Evolutionary conservation across 2,888 invertebrate genomes (phyloP).

Genomic region (Candidula unifasciata): DNA sequence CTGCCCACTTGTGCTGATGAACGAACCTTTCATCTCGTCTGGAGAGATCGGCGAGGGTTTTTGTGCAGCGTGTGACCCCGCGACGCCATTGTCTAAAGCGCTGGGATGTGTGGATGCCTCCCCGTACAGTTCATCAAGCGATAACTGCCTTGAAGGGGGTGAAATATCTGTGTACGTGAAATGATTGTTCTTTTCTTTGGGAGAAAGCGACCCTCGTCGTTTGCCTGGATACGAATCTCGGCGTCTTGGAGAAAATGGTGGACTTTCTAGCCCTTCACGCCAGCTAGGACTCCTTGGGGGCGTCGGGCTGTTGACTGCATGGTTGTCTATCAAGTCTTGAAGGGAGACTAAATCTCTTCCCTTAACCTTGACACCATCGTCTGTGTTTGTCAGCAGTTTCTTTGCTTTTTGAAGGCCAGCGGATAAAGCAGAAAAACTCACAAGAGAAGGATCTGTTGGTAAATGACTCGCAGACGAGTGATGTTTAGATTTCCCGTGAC

Average conservation of each 20-base stretch:
- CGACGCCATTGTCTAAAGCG: conserved; percentile 35
- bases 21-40: conserved; percentile 63
- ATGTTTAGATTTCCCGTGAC: background rate
- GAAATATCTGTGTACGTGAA: conserved; percentile 70
- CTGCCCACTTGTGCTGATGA: conserved; percentile 62
- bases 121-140: conserved; percentile 62
- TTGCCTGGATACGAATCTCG: conserved; percentile 73
- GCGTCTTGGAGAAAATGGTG: conserved; percentile 72
- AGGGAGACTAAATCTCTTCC: background rate
- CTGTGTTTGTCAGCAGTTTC: background rate
- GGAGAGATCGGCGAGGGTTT: conserved; percentile 67
- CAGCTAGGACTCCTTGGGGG: conserved; percentile 76
- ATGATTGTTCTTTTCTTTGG: conserved; percentile 71
- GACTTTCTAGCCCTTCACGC: conserved; percentile 73
- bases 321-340: conserved; percentile 43
- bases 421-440: background rate
- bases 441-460: background rate
- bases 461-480: background rate
- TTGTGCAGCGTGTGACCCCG: conserved; percentile 57
- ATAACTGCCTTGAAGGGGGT: conserved; percentile 67
- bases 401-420: background rate
- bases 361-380: background rate
- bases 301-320: conserved; percentile 65
- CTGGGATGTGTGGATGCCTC: conserved; percentile 33
- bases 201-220: conserved; percentile 70